Conservation (phyloP, 2,113 vertebrate species). For the Naja naja region DNA sequence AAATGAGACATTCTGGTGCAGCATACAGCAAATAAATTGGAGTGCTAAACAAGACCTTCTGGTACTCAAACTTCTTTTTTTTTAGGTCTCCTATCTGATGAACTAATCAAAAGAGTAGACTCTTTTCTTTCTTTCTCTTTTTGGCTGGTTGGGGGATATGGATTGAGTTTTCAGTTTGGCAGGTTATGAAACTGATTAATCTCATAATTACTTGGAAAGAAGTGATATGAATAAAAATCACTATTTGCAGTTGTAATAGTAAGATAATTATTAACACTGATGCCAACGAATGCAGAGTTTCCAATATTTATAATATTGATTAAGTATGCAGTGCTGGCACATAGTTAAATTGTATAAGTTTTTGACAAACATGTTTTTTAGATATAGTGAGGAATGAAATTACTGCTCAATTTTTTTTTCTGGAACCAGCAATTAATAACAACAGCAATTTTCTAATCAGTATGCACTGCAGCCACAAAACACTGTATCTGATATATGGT, state of each 20-base stretch:
- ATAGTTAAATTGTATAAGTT: neutral
- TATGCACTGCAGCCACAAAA: neutral
- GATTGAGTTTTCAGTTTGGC: neutral
- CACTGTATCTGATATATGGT: neutral
- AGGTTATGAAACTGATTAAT: neutral
- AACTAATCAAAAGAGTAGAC: neutral
- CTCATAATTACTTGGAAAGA: neutral
- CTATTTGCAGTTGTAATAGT: neutral
- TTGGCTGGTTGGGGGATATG: neutral
- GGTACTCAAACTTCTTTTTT: neutral
- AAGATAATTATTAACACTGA: neutral
- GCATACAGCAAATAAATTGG: neutral
- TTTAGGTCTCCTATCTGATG: neutral
- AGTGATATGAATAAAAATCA: neutral
- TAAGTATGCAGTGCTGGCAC: neutral
- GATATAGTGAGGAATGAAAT: neutral
- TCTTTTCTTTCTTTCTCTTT: neutral
- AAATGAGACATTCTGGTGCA: neutral
- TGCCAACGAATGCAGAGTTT: neutral
- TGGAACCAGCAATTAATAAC: neutral
- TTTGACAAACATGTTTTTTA: neutral
- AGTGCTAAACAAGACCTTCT: neutral
- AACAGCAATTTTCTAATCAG: neutral
- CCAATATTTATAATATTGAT: neutral
- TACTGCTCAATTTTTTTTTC: neutral